phyloP scores from a whole-genome alignment of 1,140 invertebrate genomes.

The Macrocentrus cingulum region DNA sequence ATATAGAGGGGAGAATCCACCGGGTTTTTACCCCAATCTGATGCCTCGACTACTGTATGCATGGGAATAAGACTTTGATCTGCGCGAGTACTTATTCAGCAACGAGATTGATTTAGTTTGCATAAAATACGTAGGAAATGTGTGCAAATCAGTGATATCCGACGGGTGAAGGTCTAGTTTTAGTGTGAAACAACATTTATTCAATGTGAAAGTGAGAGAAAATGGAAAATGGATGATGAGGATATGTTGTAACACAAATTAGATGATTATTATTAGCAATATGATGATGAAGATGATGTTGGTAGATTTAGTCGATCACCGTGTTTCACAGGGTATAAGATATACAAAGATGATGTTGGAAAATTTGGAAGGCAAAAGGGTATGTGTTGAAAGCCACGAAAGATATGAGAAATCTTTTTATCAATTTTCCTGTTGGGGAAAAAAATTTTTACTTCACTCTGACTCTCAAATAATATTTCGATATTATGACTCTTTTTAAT shows the following conservation, averaged over 20 bases:
- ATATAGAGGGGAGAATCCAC: too few relatives aligned
- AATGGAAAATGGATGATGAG: too few relatives aligned
- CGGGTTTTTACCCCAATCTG: too few relatives aligned
- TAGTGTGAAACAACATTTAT: too few relatives aligned
- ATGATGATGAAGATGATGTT: constrained; percentile 28
- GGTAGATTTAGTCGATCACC: constrained; percentile 32
- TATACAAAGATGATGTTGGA: background rate
- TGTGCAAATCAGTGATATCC: background rate
- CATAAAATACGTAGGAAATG: constrained; percentile 16
- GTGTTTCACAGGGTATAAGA: constrained; percentile 34
- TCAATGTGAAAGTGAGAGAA: too few relatives aligned
- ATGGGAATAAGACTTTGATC: background rate
- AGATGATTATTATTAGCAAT: constrained; percentile 9
- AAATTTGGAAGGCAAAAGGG: background rate
- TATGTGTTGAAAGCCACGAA: background rate
- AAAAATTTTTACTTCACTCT: background rate
- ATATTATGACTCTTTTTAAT: too few relatives aligned
- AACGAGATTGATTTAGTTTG: constrained; percentile 24
- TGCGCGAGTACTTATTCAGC: constrained; percentile 13
- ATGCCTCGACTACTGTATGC: background rate
- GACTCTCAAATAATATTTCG: background rate
- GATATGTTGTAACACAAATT: too few relatives aligned
- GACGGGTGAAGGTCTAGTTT: too few relatives aligned
- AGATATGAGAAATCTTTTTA: background rate
- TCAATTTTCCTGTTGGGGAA: background rate